Evolutionary conservation across 30 jellyfish, hydroid and myxozoan species (phyloP), one percentile per base, ranked within the genome.

Genomic region (Clytia hemisphaerica): DNA sequence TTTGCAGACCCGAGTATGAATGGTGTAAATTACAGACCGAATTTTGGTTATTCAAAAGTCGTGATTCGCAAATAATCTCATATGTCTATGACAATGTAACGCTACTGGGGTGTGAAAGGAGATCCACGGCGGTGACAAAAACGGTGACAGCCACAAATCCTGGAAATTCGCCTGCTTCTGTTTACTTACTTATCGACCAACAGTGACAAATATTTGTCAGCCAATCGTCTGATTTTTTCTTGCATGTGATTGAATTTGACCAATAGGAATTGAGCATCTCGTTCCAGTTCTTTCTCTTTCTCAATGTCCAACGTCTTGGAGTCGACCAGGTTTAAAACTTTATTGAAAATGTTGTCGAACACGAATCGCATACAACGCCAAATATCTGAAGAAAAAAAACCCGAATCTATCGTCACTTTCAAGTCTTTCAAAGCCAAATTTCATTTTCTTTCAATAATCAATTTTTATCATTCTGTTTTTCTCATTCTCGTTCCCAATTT

Each of bases 61-160:
- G 70, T 50, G 92, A 78, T 30, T 47, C 72, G 24, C 95, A 77
- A 33, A 57, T 91, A 26, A 66, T 80, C 46, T 82, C 99, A 24
- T 37, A 68, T 6, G 70, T 77, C 38, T 83, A 73, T 73, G 85
- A 71, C 58, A 77, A 94, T 30, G 58, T 77, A 12, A 38, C 73
- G 4, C 33, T 91, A 31, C 73, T 81, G 25, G 82, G 99, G 99
- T 82, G 95, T 71, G 99, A 91, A 50, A 50, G 85, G 58, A 38
- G 95, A 35, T 58, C 94, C 30, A 54, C 94, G 0, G 75, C 99
- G n/a, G n/a, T n/a, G n/a, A n/a, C n/a, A n/a, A n/a, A n/a, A n/a
- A n/a, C n/a, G n/a, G n/a, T n/a, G n/a, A n/a, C n/a, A n/a, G n/a
- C n/a, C n/a, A n/a, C n/a, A n/a, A n/a, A n/a, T n/a, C n/a, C n/a